Evolutionary conservation across 2,888 invertebrate species (phyloP), one percentile per base, ranked within the genome.

Genomic region (Drosophila nigricruria): DNA sequence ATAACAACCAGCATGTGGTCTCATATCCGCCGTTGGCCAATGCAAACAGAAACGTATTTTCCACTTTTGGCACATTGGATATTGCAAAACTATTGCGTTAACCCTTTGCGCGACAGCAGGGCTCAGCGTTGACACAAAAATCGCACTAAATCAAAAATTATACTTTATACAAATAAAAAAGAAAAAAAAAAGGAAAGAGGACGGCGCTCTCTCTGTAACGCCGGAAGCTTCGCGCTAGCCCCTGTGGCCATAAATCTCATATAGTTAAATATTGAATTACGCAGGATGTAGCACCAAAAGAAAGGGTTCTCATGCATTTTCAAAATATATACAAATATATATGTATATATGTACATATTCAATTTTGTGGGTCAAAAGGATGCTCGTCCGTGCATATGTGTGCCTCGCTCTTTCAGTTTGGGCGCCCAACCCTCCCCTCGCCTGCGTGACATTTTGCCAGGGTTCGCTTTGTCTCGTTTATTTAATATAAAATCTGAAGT

Each of bases 101-200:
- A 88, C 90, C 86, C 87, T 71, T 81, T 75, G 59, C 49, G 40
- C 34, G 45, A 36, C 73, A 47, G 50, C 54, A 14, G 36, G 34
- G 70, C 70, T 56, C 63, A 71, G 78, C 82, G 81, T 83, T 90
- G 88, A 77, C 88, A 86, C 79, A 78, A 69, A 74, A 82, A 79
- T 87, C 77, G 80, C 81, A 83, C 77, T 91, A 91, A 91, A 91
- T 91, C 91, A 91, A 91, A 91, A 91, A 91, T 91, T 91, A 90
- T 91, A 82, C 88, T 83, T 90, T 87, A 67, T 81, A 77, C 82
- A 90, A 86, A 86, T 87, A 86, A 73, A 89, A 74, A 75, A 59
- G 62, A 25, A 16, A 25, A 25, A 16, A 47, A 12, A 47, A 23
- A n/a, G 14, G 14, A 25, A 25, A 1, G 18, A 49, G 59, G 65